Evolutionary conservation across 1,140 invertebrate species (phyloP), one percentile per base, ranked within the genome.

Genomic region (Polypedilum vanderplanki): DNA sequence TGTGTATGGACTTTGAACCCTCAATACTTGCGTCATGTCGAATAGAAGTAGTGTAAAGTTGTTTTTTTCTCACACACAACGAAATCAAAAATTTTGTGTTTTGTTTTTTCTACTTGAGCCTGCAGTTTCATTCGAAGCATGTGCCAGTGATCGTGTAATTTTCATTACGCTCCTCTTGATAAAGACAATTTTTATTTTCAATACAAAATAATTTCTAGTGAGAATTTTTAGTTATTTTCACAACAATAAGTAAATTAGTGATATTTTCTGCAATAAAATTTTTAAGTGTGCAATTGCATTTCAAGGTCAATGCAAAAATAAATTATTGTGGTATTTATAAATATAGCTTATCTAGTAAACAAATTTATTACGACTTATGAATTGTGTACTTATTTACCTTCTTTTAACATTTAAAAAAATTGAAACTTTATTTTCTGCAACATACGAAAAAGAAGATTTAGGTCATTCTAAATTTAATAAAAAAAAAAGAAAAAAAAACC

Each of bases 81-180:
- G 3, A 70, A 57, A 1, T 57, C 46, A 17, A 57, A n/a, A 15
- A 3, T 17, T 57, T 17, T 15, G 10, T 18, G 65, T 22, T 9
- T 20, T 18, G 15, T 67, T 70, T 70, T 18, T 70, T 70, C 18
- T 70, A 18, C 65, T 70, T 10, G 20, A 20, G 65, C 65, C 20
- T 70, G 65, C 65, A 70, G 65, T 70, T 70, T 70, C 20, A 20
- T 70, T 70, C 65, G 65, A 70, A 18, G 18, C 65, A 70, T 70
- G 65, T 20, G 65, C 17, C 65, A 70, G 65, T 70, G 65, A 70
- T 70, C 65, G 65, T 18, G 17, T 70, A 17, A 67, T 18, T 67
- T 70, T 18, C 20, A 20, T 10, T 70, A 18, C 65, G 65, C 46
- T 57, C 46, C n/a, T 57, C 46, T 12, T 57, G 46, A 57, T 57